These are phyloP conservation scores for Priocnemis perturbator DNA, from an alignment of 2,888 invertebrate genomes.

Conservation along the genomic window DNA sequence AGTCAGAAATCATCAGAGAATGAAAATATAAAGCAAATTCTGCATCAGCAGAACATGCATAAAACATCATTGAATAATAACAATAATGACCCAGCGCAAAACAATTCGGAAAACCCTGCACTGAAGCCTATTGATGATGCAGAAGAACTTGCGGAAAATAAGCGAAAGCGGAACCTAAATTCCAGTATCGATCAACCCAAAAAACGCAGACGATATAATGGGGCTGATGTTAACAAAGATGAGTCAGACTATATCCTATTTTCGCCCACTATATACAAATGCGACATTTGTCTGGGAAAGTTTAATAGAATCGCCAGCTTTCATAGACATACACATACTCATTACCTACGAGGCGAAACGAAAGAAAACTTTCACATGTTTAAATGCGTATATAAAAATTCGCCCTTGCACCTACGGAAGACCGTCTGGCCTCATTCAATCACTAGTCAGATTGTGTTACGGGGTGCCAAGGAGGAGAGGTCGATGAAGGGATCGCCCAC, in stretches of 20 bases:
- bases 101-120: no score
- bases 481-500: not conserved
- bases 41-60: no score
- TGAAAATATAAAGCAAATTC: not conserved
- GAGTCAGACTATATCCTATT: no score
- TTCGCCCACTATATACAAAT: conserved; percentile 24
- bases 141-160: no score
- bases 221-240: no score
- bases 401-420: not conserved
- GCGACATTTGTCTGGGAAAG: conserved; percentile 52
- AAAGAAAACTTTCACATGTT: not conserved
- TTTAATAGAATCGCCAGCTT: conserved; percentile 41
- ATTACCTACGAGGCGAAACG: conserved; percentile 54
- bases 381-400: not conserved
- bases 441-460: no score
- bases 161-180: not conserved
- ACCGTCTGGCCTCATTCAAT: not conserved
- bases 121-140: not conserved
- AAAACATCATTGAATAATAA: not conserved
- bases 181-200: no score
- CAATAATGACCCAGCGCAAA: not conserved
- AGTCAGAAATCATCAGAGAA: not conserved
- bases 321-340: conserved; percentile 41
- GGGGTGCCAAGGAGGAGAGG: no score
- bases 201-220: no score